Conservation (phyloP, 2,888 invertebrate genomes). For the Penaeus monodon region DNA sequence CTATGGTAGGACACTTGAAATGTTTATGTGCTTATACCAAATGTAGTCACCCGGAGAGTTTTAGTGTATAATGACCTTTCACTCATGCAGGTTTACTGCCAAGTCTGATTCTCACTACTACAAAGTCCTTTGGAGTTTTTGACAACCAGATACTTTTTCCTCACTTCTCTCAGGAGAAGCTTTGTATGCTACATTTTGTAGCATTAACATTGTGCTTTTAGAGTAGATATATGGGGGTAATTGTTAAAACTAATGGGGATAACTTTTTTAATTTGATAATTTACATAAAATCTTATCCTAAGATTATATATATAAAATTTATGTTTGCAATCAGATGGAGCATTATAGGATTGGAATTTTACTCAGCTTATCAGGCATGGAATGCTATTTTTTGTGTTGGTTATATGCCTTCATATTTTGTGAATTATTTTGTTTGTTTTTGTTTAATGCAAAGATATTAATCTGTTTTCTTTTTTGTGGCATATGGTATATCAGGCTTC, state of each 20-base stretch:
- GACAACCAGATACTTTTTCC: background rate
- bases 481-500: too few species aligned
- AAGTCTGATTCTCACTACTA: slow-evolving; percentile 9
- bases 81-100: slow-evolving; percentile 19
- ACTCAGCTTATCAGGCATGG: slow-evolving; percentile 9
- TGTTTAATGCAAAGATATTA: too few species aligned
- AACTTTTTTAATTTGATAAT: slow-evolving; percentile 14
- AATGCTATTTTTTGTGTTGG: slow-evolving; percentile 14
- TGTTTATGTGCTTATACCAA: too few species aligned
- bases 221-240: slow-evolving; percentile 14
- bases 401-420: too few species aligned
- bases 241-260: slow-evolving; percentile 20
- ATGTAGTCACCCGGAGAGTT: too few species aligned
- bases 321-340: slow-evolving; percentile 11
- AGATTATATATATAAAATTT: slow-evolving; percentile 14
- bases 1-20: too few species aligned
- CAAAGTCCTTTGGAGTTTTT: slow-evolving; percentile 10
- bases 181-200: slow-evolving; percentile 29
- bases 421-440: too few species aligned
- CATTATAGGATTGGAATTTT: slow-evolving; percentile 7
- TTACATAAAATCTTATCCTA: slow-evolving; percentile 11
- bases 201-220: slow-evolving; percentile 25
- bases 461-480: too few species aligned
- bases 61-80: background rate
- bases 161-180: slow-evolving; percentile 30